Evolutionary conservation across 1,140 invertebrate species (phyloP), one percentile per base, ranked within the genome.

Genomic region (Drosophila parabipectinata): DNA sequence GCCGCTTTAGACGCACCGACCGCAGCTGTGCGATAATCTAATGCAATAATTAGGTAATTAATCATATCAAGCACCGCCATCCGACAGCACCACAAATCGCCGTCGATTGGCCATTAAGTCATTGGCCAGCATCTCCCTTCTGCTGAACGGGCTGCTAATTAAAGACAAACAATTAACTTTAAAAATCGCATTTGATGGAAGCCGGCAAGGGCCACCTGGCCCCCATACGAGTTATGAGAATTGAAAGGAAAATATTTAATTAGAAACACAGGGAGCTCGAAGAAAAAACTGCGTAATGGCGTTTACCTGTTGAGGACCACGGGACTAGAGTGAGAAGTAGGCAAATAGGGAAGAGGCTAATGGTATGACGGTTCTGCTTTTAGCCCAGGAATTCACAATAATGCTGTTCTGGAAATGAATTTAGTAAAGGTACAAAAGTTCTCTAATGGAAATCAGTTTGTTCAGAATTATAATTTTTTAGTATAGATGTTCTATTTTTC

Each of bases 41-140:
- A 80, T 61, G 72, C 63, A 87, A 85, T 87, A 87, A 85, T 85
- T 81, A 77, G 82, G 78, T 81, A 87, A 78, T 87, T 85, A 85
- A 82, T 85, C 82, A 85, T 75, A 87, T 68, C 55, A 55, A 34
- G 41, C 47, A 51, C 62, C 61, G 47, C 41, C 59, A 69, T 21
- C 21, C 21, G 21, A 53, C 45, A 50, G 47, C 54, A 9, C 6
- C 34, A 53, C 21, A 47, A 47, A 44, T 44, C 15, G 41, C 47
- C 14, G 30, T 12, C 63, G 34, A 12, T 56, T 63, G 39, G 71
- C 53, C 80, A 80, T 84, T 84, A 84, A 84, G 80, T 73, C 77
- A 12, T 53, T 9, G 18, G 41, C 53, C 34, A 32, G 50, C 68
- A 32, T 9, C 44, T 47, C n/a, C n/a, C 37, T 14, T 28, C 18